phyloP scores from a whole-genome alignment of 2,113 vertebrate genomes.

The Brachyhypopomus gauderio region DNA sequence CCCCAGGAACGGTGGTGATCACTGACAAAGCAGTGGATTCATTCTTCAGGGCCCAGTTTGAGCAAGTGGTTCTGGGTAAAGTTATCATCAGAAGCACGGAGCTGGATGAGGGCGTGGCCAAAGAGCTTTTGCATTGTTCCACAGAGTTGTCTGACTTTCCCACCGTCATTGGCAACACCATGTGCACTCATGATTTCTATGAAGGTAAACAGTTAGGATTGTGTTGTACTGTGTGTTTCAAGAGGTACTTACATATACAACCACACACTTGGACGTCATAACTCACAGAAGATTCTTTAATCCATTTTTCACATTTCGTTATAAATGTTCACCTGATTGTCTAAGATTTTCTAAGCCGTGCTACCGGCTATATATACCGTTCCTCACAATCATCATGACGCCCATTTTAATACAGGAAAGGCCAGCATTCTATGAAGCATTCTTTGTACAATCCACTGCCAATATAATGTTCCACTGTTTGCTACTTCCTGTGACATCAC shows the following conservation, averaged over 20 bases:
- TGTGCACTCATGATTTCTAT: conserved; percentile 89
- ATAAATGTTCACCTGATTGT: no score
- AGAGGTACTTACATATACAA: background rate
- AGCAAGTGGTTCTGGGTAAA: conserved; percentile 84
- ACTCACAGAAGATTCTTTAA: no score
- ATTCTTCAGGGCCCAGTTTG: conserved; percentile 78
- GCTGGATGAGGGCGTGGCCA: conserved; percentile 78
- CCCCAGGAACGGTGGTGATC: conserved; percentile 82
- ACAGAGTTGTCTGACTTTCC: conserved; percentile 72
- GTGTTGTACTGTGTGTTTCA: background rate
- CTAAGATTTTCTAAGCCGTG: no score
- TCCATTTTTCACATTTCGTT: no score
- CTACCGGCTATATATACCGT: no score
- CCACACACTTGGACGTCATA: no score
- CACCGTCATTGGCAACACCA: conserved; percentile 78
- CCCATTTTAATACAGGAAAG: no score
- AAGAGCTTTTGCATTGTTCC: conserved; percentile 80
- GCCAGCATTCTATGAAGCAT: no score
- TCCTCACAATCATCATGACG: no score
- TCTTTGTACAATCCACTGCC: no score
- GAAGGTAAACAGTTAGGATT: conserved; percentile 71
- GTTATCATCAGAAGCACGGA: conserved; percentile 81
- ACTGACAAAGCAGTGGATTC: conserved; percentile 80
- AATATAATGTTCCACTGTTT: background rate
- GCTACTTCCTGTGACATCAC: background rate